These are phyloP conservation scores for Apodemia zela DNA, from an alignment of 2,888 invertebrate species.

Conservation along the genomic window DNA sequence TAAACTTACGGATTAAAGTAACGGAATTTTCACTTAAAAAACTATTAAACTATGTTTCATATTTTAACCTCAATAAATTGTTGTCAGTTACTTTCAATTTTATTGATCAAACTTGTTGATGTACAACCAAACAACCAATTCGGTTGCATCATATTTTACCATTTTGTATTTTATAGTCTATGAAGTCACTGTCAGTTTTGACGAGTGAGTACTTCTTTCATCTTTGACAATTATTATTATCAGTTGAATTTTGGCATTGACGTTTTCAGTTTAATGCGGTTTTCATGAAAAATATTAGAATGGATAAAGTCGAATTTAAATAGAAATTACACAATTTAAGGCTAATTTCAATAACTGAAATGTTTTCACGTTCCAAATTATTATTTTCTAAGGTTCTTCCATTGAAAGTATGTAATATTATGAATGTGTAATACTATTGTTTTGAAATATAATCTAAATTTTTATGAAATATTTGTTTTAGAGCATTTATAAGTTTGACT, in stretches of 20 bases:
- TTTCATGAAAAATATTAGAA: conserved; percentile 14
- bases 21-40: too few relatives aligned
- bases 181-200: background rate
- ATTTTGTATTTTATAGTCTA: conserved; percentile 1
- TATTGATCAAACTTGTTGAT: conserved; percentile 21
- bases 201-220: background rate
- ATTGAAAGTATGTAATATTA: conserved; percentile 48
- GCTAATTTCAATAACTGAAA: conserved; percentile 37
- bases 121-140: background rate
- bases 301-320: conserved; percentile 12
- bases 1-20: too few relatives aligned
- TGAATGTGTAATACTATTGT: conserved; percentile 18
- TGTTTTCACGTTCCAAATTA: conserved; percentile 70
- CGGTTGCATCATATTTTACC: background rate
- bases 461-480: conserved; percentile 44
- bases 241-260: background rate
- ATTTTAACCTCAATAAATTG: background rate
- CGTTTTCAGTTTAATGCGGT: background rate
- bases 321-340: background rate
- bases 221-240: background rate
- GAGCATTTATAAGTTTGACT: conserved; percentile 60
- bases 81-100: background rate
- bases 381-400: conserved; percentile 56
- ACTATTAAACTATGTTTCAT: background rate
- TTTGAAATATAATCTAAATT: conserved; percentile 15